These are phyloP conservation scores for Stegostoma tigrinum DNA, from an alignment of 2,113 vertebrate species.

Conservation along the genomic window DNA sequence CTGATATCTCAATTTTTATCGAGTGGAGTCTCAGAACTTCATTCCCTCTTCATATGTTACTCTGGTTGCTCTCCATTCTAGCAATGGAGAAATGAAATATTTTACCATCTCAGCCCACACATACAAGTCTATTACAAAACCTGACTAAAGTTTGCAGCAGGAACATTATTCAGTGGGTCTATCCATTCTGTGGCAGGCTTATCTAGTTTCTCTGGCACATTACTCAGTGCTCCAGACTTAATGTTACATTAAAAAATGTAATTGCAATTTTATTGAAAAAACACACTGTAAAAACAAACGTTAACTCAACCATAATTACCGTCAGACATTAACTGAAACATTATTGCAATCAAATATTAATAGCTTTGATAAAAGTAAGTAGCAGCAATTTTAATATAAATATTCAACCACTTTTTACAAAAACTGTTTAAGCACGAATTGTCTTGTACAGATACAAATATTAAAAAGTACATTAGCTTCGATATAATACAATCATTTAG, in stretches of 20 bases:
- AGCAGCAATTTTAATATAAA: conserved; percentile 32
- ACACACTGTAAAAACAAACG: conserved; percentile 31
- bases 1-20: background rate
- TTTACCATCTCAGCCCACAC: background rate
- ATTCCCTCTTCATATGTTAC: background rate
- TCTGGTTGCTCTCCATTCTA: background rate
- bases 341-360: conserved; percentile 36
- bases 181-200: background rate
- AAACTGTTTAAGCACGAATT: conserved; percentile 30
- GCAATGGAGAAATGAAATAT: background rate
- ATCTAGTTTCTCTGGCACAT: conserved; percentile 22
- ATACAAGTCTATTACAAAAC: background rate
- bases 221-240: conserved; percentile 29
- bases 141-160: background rate
- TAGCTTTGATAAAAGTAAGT: conserved; percentile 13
- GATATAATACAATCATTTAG: background rate
- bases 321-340: conserved; percentile 34
- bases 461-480: conserved; percentile 24
- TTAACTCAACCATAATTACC: conserved; percentile 34
- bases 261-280: conserved; percentile 35
- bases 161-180: background rate
- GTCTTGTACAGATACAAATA: background rate
- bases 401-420: conserved; percentile 30
- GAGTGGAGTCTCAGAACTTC: background rate
- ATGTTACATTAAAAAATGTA: conserved; percentile 34